These are phyloP conservation scores for Autographa pulchrina DNA, from an alignment of 2,888 invertebrate species.

Conservation along the genomic window DNA sequence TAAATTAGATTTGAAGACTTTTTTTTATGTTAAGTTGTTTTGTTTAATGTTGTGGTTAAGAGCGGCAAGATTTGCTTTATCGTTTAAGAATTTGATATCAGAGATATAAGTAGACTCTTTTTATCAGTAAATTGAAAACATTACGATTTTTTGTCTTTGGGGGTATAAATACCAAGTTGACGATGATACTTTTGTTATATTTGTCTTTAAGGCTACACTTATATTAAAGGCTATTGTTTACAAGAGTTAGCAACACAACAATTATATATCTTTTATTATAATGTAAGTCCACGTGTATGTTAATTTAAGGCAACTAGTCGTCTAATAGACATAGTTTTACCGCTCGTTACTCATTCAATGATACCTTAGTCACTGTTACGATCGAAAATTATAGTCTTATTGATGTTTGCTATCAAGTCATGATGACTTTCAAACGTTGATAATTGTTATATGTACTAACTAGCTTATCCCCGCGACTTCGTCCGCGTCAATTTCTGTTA, in stretches of 20 bases:
- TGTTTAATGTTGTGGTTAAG: no score
- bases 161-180: neutral
- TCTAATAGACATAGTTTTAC: conserved; percentile 24
- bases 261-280: conserved; percentile 24
- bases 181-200: no score
- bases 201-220: no score
- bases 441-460: no score
- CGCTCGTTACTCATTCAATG: conserved; percentile 22
- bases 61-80: no score
- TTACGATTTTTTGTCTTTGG: neutral
- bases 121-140: no score
- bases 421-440: conserved; percentile 5
- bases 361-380: conserved; percentile 25
- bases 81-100: no score
- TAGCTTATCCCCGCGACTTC: no score
- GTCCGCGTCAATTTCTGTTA: no score
- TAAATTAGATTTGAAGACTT: no score
- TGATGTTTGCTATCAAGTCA: conserved; percentile 14
- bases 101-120: no score
- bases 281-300: conserved; percentile 42
- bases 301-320: conserved; percentile 16
- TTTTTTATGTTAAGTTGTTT: no score
- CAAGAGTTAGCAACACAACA: conserved; percentile 31
- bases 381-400: conserved; percentile 7
- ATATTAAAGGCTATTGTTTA: neutral